Base-by-base conservation (phyloP, 2,797 vertebrate genomes). In the Selene dorsalis region DNA sequence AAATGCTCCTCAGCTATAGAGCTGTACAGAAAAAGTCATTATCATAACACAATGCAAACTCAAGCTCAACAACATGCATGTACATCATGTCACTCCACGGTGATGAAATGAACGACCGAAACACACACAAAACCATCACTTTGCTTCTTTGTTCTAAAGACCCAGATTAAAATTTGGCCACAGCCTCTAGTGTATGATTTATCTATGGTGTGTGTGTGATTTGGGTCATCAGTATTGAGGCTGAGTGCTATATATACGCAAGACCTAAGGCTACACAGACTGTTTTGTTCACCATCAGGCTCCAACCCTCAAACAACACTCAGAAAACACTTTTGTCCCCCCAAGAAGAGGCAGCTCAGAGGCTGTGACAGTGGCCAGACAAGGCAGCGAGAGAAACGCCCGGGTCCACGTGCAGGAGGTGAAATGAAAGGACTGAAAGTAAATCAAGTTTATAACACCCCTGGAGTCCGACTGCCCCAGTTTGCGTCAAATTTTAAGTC, bases 221-320 rank as follows among this genome's bases (percentile, higher is more conserved):
- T 89, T 94, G 91, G 94, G 94, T 94, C 93, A 91, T 91, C 84
- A 84, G 88, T 92, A 94, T 95, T 89, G 93, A 95, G 95, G 94
- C 88, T 94, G 92, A 80, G 89, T 85, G 84, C 93, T 94, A 95
- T 93, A 94, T 94, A 94, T 92, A 93, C 20, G 71, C 79, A 85
- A 80, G 56, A 88, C 92, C 89, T 86, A 22, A 84, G 89, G 92
- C 92, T 73, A 79, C 66, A 73, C 79, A 90, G 83, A 85, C 83
- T 80, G 89, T 83, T 84, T 84, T 81, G 84, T 69, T 57, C 75
- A 84, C 75, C 53, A 70, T 76, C 77, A 73, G 60, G 55, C 67
- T 60, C 64, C 48, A 65, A 60, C 57, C 39, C 61, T 79, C 55
- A 38, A 69, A 86, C 64, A 77, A 73, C 57, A 9, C 35, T 75